These are phyloP conservation scores for Psilopsiagon aurifrons DNA, from an alignment of 2,113 vertebrate species.

Conservation along the genomic window DNA sequence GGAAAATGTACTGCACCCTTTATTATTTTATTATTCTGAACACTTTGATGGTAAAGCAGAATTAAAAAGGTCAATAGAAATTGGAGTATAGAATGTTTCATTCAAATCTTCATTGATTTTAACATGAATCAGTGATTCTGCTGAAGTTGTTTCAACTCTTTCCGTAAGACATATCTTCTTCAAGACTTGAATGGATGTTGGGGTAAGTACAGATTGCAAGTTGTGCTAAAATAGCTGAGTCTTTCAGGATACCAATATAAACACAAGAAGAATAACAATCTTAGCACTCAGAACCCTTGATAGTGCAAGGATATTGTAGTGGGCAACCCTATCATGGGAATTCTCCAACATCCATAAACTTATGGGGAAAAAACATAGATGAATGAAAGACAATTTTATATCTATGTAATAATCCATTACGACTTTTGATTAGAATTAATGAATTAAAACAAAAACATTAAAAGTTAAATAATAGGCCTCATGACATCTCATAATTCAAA, in stretches of 20 bases:
- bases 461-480: not conserved
- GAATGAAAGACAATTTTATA: not conserved
- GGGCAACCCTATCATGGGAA: not conserved
- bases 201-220: not conserved
- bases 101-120: constrained; percentile 3
- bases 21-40: not conserved
- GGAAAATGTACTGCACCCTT: not conserved
- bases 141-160: not conserved
- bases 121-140: not conserved
- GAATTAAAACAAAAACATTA: not conserved
- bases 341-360: not conserved
- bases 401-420: not conserved
- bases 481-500: not conserved
- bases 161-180: not conserved
- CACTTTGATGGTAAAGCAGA: not conserved
- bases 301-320: not conserved
- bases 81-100: not conserved
- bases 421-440: not conserved
- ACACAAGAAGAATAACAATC: not conserved
- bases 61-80: not conserved
- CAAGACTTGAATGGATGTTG: not conserved
- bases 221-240: not conserved
- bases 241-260: not conserved
- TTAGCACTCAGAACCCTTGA: not conserved
- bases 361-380: not conserved